phyloP scores from a whole-genome alignment of 2,888 invertebrate species.

The Leucania comma region DNA sequence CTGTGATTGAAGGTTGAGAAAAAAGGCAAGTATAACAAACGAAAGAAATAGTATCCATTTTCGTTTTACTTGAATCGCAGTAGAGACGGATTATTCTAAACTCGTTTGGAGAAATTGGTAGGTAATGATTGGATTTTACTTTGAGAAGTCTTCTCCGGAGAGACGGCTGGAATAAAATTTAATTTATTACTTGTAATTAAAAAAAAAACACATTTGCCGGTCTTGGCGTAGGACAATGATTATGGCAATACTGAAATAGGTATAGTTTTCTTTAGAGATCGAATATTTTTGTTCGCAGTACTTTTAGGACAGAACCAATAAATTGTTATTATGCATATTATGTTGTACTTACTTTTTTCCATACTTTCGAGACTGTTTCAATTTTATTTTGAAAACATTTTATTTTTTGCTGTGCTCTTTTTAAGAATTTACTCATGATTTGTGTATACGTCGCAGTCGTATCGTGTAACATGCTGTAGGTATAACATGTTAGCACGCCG shows the following conservation, averaged over 20 bases:
- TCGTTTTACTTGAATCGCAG: slow-evolving; percentile 53
- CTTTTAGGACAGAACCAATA: neutral
- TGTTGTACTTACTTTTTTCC: no score
- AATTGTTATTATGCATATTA: neutral
- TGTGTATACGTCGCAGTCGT: no score
- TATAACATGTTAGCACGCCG: no score
- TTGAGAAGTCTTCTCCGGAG: slow-evolving; percentile 3
- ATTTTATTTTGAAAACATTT: no score
- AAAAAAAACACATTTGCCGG: neutral
- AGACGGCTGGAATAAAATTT: slow-evolving; percentile 1
- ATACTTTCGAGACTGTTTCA: no score
- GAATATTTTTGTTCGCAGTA: neutral
- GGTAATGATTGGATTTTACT: slow-evolving; percentile 37
- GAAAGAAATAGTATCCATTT: slow-evolving; percentile 53
- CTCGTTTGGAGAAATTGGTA: slow-evolving; percentile 55
- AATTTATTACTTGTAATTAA: slow-evolving; percentile 7
- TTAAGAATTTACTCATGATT: no score
- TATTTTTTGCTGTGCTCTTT: no score
- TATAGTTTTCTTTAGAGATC: neutral
- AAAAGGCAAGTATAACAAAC: slow-evolving; percentile 51
- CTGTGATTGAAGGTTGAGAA: slow-evolving; percentile 63
- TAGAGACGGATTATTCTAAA: slow-evolving; percentile 42
- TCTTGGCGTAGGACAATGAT: neutral
- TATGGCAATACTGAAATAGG: no score
- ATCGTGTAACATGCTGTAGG: no score